Conservation (phyloP, 2,888 invertebrate species). For the Baronia brevicornis region DNA sequence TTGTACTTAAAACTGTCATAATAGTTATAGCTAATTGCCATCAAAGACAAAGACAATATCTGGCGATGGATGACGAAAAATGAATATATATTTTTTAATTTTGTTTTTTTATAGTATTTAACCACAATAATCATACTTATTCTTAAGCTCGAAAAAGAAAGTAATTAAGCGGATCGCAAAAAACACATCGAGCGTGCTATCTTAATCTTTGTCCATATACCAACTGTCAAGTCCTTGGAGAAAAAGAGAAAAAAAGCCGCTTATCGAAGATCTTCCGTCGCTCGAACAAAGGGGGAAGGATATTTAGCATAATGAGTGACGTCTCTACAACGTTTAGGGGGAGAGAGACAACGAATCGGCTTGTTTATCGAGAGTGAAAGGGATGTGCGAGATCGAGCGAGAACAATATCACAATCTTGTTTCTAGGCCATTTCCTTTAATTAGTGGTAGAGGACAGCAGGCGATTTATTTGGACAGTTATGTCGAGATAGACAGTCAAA, state of each 20-base stretch:
- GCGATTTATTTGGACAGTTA: conserved; percentile 55
- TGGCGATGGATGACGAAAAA: too few relatives aligned
- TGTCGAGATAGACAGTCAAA: conserved; percentile 52
- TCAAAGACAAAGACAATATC: too few relatives aligned
- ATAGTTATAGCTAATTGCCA: too few relatives aligned
- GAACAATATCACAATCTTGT: conserved; percentile 77
- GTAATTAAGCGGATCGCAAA: conserved; percentile 55
- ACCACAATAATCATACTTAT: too few relatives aligned
- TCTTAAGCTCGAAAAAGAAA: too few relatives aligned
- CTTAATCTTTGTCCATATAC: conserved; percentile 72
- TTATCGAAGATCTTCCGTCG: conserved; percentile 53
- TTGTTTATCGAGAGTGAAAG: conserved; percentile 21
- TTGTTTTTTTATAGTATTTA: too few relatives aligned
- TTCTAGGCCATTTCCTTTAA: conserved; percentile 76
- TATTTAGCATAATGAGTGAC: conserved; percentile 76
- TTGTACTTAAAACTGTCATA: too few relatives aligned
- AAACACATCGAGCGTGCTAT: conserved; percentile 55
- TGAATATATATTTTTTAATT: too few relatives aligned
- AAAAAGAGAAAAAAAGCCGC: conserved; percentile 40
- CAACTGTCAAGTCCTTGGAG: conserved; percentile 65
- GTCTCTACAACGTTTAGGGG: conserved; percentile 63
- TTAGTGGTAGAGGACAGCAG: conserved; percentile 67
- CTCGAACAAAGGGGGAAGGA: conserved; percentile 60
- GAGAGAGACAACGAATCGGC: conserved; percentile 32
- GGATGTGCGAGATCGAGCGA: conserved; percentile 42